Conservation (phyloP, 23 tunicate species). For the Ascidia mentula region DNA sequence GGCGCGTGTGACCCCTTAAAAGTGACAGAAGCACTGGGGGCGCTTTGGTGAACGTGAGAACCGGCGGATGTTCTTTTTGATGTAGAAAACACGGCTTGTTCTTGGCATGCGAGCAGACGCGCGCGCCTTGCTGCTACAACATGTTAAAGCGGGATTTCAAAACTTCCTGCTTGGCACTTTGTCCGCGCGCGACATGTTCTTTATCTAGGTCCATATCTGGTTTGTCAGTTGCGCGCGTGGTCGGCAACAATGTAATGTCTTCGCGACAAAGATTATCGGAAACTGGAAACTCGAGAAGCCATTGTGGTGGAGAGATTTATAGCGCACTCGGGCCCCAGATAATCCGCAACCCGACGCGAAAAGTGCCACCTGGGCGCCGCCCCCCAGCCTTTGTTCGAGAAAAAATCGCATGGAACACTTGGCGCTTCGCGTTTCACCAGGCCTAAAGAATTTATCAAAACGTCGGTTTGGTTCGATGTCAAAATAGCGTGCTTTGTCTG, state of each 20-base stretch:
- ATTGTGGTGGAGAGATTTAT: not conserved
- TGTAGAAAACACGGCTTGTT: too few relatives aligned
- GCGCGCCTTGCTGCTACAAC: not conserved
- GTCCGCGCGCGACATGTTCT: not conserved
- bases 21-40: not conserved
- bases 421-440: too few relatives aligned
- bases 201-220: not conserved
- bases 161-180: not conserved
- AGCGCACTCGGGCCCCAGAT: not conserved
- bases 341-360: not conserved
- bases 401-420: slow-evolving; percentile 2
- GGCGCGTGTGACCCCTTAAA: not conserved
- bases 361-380: slow-evolving; percentile 5
- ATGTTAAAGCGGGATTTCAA: too few relatives aligned
- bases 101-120: too few relatives aligned
- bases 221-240: not conserved
- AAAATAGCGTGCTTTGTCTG: not conserved
- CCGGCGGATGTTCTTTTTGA: too few relatives aligned
- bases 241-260: not conserved
- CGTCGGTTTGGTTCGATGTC: not conserved
- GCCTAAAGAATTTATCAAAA: not conserved
- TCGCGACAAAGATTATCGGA: not conserved
- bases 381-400: not conserved
- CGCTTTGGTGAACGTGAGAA: too few relatives aligned
- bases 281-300: not conserved